Conservation (phyloP, 2,888 invertebrate species). For the Coronaproctus castanopsis region DNA sequence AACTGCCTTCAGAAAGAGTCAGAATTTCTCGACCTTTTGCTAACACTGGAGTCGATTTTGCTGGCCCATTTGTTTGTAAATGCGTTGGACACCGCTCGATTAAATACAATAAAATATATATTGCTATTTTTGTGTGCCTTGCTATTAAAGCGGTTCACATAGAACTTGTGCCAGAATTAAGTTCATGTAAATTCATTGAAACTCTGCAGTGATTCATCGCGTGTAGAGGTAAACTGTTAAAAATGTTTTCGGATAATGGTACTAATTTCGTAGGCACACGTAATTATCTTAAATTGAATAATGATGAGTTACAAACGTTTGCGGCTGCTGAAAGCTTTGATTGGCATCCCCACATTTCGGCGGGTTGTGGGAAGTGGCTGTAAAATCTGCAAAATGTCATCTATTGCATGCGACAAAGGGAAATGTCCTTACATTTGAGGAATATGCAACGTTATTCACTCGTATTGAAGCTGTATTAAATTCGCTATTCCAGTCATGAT, state of each 20-base stretch:
- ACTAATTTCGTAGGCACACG: slow-evolving; percentile 1
- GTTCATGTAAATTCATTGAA: background rate
- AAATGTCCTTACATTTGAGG: background rate
- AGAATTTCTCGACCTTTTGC: slow-evolving; percentile 3
- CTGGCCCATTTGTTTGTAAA: slow-evolving; percentile 1
- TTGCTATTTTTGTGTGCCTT: background rate
- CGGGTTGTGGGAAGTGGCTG: background rate
- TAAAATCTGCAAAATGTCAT: background rate
- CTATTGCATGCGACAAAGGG: background rate
- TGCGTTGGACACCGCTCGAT: background rate
- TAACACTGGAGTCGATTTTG: background rate
- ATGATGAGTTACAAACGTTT: background rate
- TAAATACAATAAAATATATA: background rate
- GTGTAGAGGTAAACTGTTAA: background rate
- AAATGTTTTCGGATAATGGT: slow-evolving; percentile 1
- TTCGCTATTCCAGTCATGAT: background rate
- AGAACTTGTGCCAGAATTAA: slow-evolving; percentile 1
- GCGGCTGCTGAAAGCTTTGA: too few relatives aligned
- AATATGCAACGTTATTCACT: background rate
- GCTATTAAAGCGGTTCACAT: background rate
- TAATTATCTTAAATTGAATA: background rate
- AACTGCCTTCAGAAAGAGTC: too few relatives aligned
- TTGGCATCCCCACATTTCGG: background rate
- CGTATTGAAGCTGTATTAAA: background rate
- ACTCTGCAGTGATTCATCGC: background rate